These are phyloP conservation scores for Axinella damicornis DNA, from an alignment of 37 sponge, comb jelly and placozoan species.

Conservation along the genomic window DNA sequence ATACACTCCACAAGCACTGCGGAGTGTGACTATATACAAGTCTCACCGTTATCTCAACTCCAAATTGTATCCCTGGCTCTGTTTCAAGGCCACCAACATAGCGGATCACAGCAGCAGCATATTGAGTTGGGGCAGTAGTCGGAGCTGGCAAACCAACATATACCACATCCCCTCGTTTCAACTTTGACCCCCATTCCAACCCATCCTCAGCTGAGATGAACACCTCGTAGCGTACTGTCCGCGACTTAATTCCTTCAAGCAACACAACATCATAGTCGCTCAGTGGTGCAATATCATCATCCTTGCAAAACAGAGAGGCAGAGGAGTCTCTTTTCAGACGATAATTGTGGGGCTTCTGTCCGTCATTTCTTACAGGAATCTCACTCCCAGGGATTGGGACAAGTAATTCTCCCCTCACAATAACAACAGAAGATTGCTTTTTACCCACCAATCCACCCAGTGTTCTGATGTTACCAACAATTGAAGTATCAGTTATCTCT, in stretches of 20 bases:
- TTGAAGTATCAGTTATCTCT: neutral
- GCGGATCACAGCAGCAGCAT: constrained; percentile 20
- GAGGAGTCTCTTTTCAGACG: constrained; percentile 7
- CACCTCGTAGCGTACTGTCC: neutral
- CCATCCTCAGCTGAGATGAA: neutral
- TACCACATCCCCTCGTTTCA: constrained; percentile 41
- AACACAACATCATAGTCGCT: constrained; percentile 1
- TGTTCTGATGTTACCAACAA: neutral
- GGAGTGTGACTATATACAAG: neutral
- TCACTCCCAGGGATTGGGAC: neutral
- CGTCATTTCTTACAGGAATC: neutral
- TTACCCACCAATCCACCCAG: neutral
- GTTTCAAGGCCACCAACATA: constrained; percentile 36
- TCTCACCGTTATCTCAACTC: constrained; percentile 73
- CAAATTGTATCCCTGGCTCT: constrained; percentile 59
- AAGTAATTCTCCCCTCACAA: constrained; percentile 46
- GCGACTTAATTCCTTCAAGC: constrained; percentile 8
- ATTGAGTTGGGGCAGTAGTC: neutral
- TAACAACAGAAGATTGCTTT: neutral
- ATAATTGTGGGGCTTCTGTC: constrained; percentile 15
- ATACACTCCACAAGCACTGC: neutral
- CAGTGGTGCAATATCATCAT: constrained; percentile 40
- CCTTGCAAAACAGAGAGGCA: neutral
- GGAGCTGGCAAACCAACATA: constrained; percentile 13
- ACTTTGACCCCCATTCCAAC: constrained; percentile 21